Evolutionary conservation across 2,888 invertebrate species (phyloP), one percentile per base, ranked within the genome.

Genomic region (Neoitamus cyanurus): DNA sequence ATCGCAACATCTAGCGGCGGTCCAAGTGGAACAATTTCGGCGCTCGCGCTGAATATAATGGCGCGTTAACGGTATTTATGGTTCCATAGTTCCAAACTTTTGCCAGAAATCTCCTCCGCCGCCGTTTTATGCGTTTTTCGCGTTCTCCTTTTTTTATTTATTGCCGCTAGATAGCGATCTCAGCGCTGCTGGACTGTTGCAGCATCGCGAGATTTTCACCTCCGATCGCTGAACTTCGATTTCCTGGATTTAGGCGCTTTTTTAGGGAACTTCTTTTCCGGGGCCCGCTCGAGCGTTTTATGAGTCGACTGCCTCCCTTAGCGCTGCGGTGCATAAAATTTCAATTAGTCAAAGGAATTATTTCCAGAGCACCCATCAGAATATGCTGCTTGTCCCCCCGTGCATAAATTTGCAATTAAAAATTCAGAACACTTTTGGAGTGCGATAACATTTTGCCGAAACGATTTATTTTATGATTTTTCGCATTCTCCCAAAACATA

Each of bases 31-130:
- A 58, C 58, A 58, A 20, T 80, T 48, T 34, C 58, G 80, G 68
- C 58, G 48, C 31, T 58, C 5, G 31, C 28, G 36, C 31, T 20
- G 30, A 83, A 83, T 58, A 73, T 73, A 73, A 83, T 73, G 36
- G 70, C 37, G 68, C 78, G 73, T 73, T 86, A 86, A 86, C 86
- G 83, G 86, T 84, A 84, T 85, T 84, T 84, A 86, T 86, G 84
- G 84, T 80, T 86, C 78, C 70, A 31, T 72, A 31, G 46, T 46
- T 83, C 36, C 42, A 31, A 31, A 46, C n/a, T 30, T 72, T 83
- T 46, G 31, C 69, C 70, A 68, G 58, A 80, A 25, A 68, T 34
- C 36, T 77, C 30, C 77, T 30, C 31, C 6, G 3, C 11, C 11
- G n/a, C 58, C 25, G 15, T 25, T 73, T 73, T 13, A 34, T 20